phyloP scores from a whole-genome alignment of 2,797 vertebrate genomes.

The Vireo griseus region DNA sequence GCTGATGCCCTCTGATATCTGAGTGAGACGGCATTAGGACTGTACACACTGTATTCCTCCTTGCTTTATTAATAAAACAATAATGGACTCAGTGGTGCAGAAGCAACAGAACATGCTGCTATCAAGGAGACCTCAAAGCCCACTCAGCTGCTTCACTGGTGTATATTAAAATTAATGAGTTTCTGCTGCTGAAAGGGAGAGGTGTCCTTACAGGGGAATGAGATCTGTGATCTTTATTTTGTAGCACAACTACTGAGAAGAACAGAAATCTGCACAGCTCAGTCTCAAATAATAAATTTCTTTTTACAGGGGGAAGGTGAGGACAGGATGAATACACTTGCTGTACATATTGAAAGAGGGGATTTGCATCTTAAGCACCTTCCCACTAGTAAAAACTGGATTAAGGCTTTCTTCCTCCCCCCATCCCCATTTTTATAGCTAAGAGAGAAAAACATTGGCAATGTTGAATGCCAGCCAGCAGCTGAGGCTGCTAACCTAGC shows the following conservation, averaged over 20 bases:
- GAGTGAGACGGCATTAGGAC: not conserved
- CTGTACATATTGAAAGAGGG: not conserved
- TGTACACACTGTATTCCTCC: not conserved
- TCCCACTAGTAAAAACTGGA: not conserved
- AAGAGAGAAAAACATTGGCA: not conserved
- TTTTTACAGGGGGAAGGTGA: not conserved
- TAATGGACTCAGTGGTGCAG: constrained; percentile 8
- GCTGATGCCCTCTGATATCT: not conserved
- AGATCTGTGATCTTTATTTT: constrained; percentile 21
- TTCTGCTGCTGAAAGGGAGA: not conserved
- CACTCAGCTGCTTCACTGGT: not conserved
- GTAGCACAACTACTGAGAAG: not conserved
- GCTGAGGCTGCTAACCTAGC: constrained; percentile 5
- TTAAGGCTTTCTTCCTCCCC: not conserved
- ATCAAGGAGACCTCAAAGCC: constrained; percentile 6
- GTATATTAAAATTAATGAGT: constrained; percentile 45
- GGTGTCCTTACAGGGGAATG: not conserved
- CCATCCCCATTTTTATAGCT: not conserved
- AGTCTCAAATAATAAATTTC: not conserved
- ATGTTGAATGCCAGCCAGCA: not conserved
- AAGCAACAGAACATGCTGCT: not conserved
- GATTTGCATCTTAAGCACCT: constrained; percentile 43
- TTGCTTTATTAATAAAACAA: constrained; percentile 40
- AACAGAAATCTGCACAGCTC: not conserved
- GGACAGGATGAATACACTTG: not conserved